These are phyloP conservation scores for Gasteruption jaculator DNA, from an alignment of 2,888 invertebrate genomes.

Conservation along the genomic window DNA sequence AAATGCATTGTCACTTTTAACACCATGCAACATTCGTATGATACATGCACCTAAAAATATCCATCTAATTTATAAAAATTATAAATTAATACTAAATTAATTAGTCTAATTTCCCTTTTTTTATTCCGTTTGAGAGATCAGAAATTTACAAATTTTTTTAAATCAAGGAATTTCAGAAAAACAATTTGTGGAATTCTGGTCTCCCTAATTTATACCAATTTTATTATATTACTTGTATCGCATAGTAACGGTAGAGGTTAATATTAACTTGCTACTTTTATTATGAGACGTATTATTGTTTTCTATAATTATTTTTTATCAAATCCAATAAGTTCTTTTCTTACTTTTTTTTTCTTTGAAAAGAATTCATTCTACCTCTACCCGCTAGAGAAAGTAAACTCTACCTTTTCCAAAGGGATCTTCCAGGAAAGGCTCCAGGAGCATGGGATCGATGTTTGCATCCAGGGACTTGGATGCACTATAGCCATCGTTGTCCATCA, in stretches of 20 bases:
- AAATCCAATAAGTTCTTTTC: neutral
- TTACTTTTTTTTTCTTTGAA: constrained; percentile 1
- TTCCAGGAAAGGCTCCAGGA: constrained; percentile 28
- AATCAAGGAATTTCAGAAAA: too few relatives aligned
- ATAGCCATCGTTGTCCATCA: constrained; percentile 40
- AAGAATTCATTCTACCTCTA: too few relatives aligned
- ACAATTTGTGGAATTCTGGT: too few relatives aligned
- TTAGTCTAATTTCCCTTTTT: too few relatives aligned
- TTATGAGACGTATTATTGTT: neutral
- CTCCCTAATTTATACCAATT: too few relatives aligned
- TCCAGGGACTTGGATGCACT: constrained; percentile 33
- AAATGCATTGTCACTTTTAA: constrained; percentile 34
- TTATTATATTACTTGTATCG: too few relatives aligned
- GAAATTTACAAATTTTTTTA: too few relatives aligned
- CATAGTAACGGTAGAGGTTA: too few relatives aligned
- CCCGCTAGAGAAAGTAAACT: too few relatives aligned
- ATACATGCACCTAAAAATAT: constrained; percentile 45
- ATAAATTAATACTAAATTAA: too few relatives aligned
- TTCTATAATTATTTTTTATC: neutral
- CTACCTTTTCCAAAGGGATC: constrained; percentile 37
- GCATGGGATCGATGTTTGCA: constrained; percentile 29
- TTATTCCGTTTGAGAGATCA: too few relatives aligned
- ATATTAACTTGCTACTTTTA: constrained; percentile 1
- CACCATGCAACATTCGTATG: constrained; percentile 45
- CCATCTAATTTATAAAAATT: constrained; percentile 15